Percentiles rank a stretch among this genome's conserved stretches.
Conservation (phyloP, 2,888 invertebrate genomes). For the Eilema griseolum region DNA sequence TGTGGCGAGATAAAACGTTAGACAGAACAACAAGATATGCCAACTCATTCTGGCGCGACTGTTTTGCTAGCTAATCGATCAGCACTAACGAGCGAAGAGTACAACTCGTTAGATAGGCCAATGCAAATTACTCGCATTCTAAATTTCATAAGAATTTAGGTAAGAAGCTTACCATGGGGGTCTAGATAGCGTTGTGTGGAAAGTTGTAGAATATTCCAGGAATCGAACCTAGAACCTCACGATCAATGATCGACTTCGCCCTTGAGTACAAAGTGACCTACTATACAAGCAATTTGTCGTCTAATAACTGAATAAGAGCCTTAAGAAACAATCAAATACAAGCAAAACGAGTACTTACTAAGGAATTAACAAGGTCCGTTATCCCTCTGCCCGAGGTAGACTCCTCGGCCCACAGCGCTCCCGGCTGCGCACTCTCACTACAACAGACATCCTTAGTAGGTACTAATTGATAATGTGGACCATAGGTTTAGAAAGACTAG, state of each 20-base stretch:
- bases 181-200: too few relatives aligned
- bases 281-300: background rate
- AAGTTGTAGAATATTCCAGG: too few relatives aligned
- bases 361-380: constrained; percentile 73
- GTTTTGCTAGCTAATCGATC: background rate
- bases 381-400: constrained; percentile 61
- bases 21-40: too few relatives aligned
- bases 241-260: background rate
- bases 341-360: constrained; percentile 69
- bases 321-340: background rate
- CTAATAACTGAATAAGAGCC: constrained; percentile 27
- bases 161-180: too few relatives aligned
- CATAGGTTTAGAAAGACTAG: background rate
- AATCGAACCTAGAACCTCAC: background rate
- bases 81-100: too few relatives aligned
- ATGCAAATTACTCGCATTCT: too few relatives aligned
- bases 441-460: constrained; percentile 53
- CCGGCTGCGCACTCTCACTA: constrained; percentile 79
- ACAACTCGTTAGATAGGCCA: too few relatives aligned
- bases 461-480: constrained; percentile 15
- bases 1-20: too few relatives aligned
- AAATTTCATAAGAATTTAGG: too few relatives aligned
- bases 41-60: too few relatives aligned
- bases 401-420: constrained; percentile 67
- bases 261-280: background rate